Conservation (phyloP, 2,888 invertebrate genomes). For the Aleiodes testaceus region DNA sequence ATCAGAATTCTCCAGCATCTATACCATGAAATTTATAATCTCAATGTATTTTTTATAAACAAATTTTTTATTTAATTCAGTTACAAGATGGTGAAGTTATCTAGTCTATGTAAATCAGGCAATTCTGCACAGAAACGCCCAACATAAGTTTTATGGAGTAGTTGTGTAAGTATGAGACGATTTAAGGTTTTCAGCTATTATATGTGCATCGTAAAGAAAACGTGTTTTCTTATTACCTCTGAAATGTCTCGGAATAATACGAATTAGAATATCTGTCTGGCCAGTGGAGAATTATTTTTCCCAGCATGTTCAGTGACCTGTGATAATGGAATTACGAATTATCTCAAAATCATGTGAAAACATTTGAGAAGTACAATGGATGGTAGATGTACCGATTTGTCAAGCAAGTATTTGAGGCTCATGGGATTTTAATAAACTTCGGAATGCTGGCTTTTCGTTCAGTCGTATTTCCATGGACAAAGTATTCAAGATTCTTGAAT, state of each 20-base stretch:
- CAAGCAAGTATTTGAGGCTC: conserved; percentile 19
- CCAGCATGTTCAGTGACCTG: not conserved
- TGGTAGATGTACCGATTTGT: conserved; percentile 17
- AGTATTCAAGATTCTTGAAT: conserved; percentile 64
- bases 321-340: no score
- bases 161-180: conserved; percentile 19
- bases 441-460: conserved; percentile 47
- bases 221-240: conserved; percentile 24
- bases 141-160: conserved; percentile 25
- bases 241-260: no score
- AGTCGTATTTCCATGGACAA: conserved; percentile 47
- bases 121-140: conserved; percentile 32
- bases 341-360: no score
- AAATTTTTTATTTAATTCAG: conserved; percentile 2
- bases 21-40: not conserved
- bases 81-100: conserved; percentile 37
- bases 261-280: no score
- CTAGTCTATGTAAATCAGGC: conserved; percentile 46
- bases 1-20: not conserved
- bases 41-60: not conserved
- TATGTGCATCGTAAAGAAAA: conserved; percentile 26
- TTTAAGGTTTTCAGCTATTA: conserved; percentile 18
- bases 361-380: not conserved
- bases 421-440: conserved; percentile 51
- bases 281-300: not conserved